Evolutionary conservation across 92 coral and sea anemone genomes (phyloP), one percentile per base, ranked within the genome.

Genomic region (Montipora capitata): DNA sequence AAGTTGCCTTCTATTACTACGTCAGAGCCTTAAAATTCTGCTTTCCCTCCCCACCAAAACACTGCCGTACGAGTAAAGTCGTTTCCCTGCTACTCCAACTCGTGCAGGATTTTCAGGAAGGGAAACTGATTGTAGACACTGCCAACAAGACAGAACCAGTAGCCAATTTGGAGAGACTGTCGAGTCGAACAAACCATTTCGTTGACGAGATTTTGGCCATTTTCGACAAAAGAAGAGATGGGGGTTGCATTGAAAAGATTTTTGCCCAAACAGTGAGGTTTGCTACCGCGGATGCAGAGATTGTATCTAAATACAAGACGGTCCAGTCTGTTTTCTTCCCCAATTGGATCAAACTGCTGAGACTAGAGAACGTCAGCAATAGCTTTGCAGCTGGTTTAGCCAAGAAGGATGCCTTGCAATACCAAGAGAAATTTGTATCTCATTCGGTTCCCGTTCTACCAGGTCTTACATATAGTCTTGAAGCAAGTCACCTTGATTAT

Each of bases 41-140:
- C 38, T 72, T 82, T 59, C 79, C 79, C 3, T 15, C 72, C 4
- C 44, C 12, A 14, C 42, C 43, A 7, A 35, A 58, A 9, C 79
- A 42, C 2, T 17, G 78, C 38, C 79, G 58, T 5, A 13, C 78
- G 58, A 27, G 38, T 3, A 5, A 4, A 59, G 79, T 38, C 61
- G 42, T 61, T 71, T 82, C 49, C 59, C 38, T 15, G 61, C 12
- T 82, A 71, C 87, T 82, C 38, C 59, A 72, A 43, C 87, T 82
- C 13, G 87, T 72, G 2, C 87, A 69, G 86, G 57, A 10, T 4
- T 7, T 82, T 70, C 86, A 82, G 57, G 27, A 54, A 40, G 69
- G 68, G 17, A 70, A 68, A 2, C 35, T 27, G 35, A 44, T 82
- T 40, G 86, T 16, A 14, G 15, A 8, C 9, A 39, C 69, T 44